Conservation (phyloP, 1,140 invertebrate genomes). For the Belonocnema kinseyi region DNA sequence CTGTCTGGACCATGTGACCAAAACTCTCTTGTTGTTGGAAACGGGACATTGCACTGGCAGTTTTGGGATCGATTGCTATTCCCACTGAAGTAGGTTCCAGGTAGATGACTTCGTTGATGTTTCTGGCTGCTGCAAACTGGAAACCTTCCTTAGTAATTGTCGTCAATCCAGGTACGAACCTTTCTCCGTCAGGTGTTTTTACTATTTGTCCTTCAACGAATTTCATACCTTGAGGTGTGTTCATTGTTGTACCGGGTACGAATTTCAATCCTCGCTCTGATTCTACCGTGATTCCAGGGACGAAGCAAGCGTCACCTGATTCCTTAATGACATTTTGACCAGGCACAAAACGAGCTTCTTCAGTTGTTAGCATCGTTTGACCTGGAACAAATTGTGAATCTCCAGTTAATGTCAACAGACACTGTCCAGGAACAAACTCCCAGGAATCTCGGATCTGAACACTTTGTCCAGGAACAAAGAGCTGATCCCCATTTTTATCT, state of each 20-base stretch:
- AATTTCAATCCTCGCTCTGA: constrained; percentile 77
- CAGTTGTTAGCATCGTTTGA: constrained; percentile 77
- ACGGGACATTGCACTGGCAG: constrained; percentile 69
- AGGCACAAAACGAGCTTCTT: constrained; percentile 79
- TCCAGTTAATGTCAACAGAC: constrained; percentile 65
- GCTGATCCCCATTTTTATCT: constrained; percentile 73
- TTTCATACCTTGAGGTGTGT: constrained; percentile 80
- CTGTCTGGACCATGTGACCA: constrained; percentile 82
- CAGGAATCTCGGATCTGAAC: constrained; percentile 61
- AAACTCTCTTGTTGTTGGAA: constrained; percentile 78
- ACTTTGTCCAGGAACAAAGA: constrained; percentile 76
- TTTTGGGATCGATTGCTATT: constrained; percentile 79
- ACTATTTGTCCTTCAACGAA: constrained; percentile 83
- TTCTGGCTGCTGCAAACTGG: constrained; percentile 79
- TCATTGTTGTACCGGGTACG: constrained; percentile 80
- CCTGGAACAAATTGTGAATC: constrained; percentile 79
- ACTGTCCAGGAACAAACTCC: constrained; percentile 76
- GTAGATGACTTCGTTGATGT: constrained; percentile 77
- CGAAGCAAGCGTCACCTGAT: constrained; percentile 77
- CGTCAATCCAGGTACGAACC: constrained; percentile 79
- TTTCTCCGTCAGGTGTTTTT: constrained; percentile 76
- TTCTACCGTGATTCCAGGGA: constrained; percentile 78
- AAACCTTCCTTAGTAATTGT: constrained; percentile 74
- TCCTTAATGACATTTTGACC: constrained; percentile 80
- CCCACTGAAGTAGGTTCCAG: constrained; percentile 75